Base-by-base conservation (phyloP, 2,113 vertebrate species). In the Sylvicapra grimmia region DNA sequence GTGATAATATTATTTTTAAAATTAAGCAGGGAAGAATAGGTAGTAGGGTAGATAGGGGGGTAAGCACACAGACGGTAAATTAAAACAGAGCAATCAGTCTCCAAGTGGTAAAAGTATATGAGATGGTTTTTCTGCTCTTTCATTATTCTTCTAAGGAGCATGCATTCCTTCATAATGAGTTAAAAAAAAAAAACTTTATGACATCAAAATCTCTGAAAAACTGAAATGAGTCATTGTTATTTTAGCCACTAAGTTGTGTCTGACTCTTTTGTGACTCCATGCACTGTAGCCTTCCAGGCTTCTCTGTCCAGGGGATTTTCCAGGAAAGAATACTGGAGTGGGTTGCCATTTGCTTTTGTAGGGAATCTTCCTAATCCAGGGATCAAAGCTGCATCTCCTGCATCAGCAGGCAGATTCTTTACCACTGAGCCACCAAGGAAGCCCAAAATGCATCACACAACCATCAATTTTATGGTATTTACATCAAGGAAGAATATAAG, bases 1-100 rank as follows among this genome's bases (percentile, higher is more conserved):
- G 29, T 59, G n/a, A 93, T 91, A 93, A 51, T 59, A 93, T 65
- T 90, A 90, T 88, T 87, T 93, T 82, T 56, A 2, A 93, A 96
- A 88, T 53, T 27, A 93, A 93, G 5, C 15, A 79, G 27, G 23
- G 4, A 19, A 82, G 36, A 65, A 77, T 15, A 93, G 25, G 51
- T 14, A 56, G 59, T 82, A 25, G 14, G 25, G 3, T n/a, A 5
- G 11, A 65, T 29, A 5, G 11, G 9, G 9, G 36, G 82, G 16
- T 65, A n/a, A 90, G 14, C 13, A 58, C 40, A 91, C 15, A 88
- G 53, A 82, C 3, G 0, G 63, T 33, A 47, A 82, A 1, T 40
- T 68, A 54, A 90, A 95, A 68, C 33, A 83, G 6, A 33, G 58
- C 44, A 61, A 53, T 44, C 58, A 33, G n/a, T 80, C 18, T 89